phyloP scores from a whole-genome alignment of 2,888 invertebrate species.

The Noctua janthe region DNA sequence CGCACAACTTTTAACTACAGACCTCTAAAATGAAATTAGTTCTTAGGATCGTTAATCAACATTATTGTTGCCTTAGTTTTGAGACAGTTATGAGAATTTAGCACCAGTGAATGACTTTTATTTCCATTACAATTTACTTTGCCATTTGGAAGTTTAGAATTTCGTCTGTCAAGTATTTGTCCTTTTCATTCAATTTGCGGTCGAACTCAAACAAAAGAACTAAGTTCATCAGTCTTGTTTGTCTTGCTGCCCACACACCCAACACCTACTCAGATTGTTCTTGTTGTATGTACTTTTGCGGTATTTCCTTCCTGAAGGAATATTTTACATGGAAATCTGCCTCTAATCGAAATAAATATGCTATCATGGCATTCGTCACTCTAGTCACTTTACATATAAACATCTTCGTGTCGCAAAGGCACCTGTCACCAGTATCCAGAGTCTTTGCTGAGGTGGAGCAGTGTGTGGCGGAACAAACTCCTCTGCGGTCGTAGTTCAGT shows the following conservation, averaged over 20 bases:
- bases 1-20: slow-evolving; percentile 51
- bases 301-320: neutral
- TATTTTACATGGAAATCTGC: neutral
- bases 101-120: slow-evolving; percentile 20
- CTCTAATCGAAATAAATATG: too few relatives aligned
- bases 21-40: slow-evolving; percentile 61
- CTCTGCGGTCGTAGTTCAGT: neutral
- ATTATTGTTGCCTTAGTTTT: slow-evolving; percentile 50
- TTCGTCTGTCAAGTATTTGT: neutral
- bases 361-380: too few relatives aligned
- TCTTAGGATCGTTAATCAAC: slow-evolving; percentile 63
- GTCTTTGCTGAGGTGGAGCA: neutral
- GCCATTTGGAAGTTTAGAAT: slow-evolving; percentile 1
- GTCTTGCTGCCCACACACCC: neutral
- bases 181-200: neutral
- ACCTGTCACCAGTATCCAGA: too few relatives aligned
- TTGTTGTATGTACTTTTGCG: neutral
- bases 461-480: neutral
- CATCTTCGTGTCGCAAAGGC: too few relatives aligned
- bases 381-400: too few relatives aligned
- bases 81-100: slow-evolving; percentile 58
- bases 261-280: neutral
- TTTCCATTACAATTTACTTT: slow-evolving; percentile 23
- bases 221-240: neutral
- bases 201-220: neutral